Conservation (phyloP, 2,888 invertebrate genomes). For the Acrocyrtus sp. region DNA sequence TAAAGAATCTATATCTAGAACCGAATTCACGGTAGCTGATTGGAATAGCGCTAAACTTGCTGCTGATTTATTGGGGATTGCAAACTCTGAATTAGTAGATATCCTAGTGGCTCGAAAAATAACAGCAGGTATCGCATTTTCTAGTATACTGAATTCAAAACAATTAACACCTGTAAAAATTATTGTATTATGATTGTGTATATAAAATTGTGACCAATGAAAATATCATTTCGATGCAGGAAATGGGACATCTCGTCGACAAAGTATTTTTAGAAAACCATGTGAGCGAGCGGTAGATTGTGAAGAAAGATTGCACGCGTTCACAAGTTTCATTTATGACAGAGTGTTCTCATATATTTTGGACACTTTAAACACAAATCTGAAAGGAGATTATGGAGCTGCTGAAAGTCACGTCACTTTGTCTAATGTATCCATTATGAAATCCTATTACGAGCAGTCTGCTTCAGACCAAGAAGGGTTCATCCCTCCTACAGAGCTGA, state of each 20-base stretch:
- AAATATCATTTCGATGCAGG: too few species aligned
- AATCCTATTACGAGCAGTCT: conserved; percentile 40
- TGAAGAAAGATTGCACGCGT: conserved; percentile 48
- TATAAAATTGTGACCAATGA: too few species aligned
- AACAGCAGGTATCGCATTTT: conserved; percentile 52
- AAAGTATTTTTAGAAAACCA: conserved; percentile 50
- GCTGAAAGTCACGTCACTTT: conserved; percentile 12
- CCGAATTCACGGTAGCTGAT: conserved; percentile 30
- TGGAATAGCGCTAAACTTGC: conserved; percentile 6
- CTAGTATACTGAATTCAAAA: too few species aligned
- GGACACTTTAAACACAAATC: conserved; percentile 31
- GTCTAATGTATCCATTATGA: conserved; percentile 52
- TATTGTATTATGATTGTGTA: too few species aligned
- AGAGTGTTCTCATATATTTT: conserved; percentile 54
- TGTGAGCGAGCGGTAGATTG: conserved; percentile 52
- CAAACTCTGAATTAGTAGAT: conserved; percentile 31
- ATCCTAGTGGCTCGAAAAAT: conserved; percentile 55
- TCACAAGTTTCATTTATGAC: conserved; percentile 54
- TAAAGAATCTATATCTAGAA: conserved; percentile 32
- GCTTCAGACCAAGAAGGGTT: conserved; percentile 7
- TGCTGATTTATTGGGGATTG: conserved; percentile 40
- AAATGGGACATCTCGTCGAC: conserved; percentile 40
- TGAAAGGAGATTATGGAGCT: conserved; percentile 10
- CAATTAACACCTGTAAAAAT: too few species aligned
- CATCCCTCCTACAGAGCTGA: conserved; percentile 45